These are phyloP conservation scores for Sinocyclocheilus anshuiensis DNA, from an alignment of 2,113 vertebrate species.

Conservation along the genomic window DNA sequence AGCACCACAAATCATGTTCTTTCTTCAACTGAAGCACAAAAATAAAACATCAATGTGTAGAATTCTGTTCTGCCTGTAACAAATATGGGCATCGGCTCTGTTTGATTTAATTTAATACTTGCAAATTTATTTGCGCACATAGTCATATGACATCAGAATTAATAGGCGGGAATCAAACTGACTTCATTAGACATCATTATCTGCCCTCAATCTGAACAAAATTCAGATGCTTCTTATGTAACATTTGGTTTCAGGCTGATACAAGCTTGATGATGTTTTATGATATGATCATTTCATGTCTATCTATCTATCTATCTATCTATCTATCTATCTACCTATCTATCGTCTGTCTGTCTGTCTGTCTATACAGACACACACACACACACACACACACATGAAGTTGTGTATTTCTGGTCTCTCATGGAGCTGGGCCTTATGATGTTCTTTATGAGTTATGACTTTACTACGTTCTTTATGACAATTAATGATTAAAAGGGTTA, in stretches of 20 bases:
- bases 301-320: too few relatives aligned
- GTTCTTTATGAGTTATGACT: background rate
- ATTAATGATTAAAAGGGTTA: constrained; percentile 22
- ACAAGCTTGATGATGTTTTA: too few relatives aligned
- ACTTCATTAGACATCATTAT: background rate
- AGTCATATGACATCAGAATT: background rate
- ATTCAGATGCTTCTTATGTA: background rate
- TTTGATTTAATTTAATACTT: background rate
- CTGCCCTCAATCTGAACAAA: background rate
- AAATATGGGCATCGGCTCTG: background rate
- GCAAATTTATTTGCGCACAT: background rate
- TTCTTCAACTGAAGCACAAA: background rate
- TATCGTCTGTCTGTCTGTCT: too few relatives aligned
- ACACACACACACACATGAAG: too few relatives aligned
- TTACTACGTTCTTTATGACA: background rate
- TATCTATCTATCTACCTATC: too few relatives aligned
- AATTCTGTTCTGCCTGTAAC: background rate
- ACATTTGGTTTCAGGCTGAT: too few relatives aligned
- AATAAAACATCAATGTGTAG: background rate
- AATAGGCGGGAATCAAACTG: background rate
- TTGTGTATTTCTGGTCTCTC: background rate
- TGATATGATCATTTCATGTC: too few relatives aligned
- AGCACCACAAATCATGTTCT: background rate
- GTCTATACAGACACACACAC: too few relatives aligned
- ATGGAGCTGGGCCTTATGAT: background rate